Conservation (phyloP, 2,888 invertebrate species). For the Strigamia maritima region DNA sequence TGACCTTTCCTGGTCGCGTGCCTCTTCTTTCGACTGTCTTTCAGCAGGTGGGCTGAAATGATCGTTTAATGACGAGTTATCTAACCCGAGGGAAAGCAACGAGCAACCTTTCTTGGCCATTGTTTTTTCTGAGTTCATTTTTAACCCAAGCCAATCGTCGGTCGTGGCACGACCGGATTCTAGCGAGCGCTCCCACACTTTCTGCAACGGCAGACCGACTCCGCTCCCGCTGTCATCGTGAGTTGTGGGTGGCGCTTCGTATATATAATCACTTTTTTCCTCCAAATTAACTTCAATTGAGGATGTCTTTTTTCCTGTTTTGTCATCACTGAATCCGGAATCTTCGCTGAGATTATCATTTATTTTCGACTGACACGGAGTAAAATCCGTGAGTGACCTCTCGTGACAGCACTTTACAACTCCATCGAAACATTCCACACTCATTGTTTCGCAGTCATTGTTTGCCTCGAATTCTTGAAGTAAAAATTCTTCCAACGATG, state of each 20-base stretch:
- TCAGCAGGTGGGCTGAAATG: too few species aligned
- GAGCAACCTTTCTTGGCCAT: background rate
- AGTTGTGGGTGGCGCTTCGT: background rate
- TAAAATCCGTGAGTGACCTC: background rate
- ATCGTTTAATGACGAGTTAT: constrained; percentile 33
- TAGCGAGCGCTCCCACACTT: constrained; percentile 35
- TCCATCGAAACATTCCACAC: constrained; percentile 5
- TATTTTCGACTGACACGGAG: constrained; percentile 49
- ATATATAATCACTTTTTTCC: background rate
- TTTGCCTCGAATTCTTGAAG: background rate
- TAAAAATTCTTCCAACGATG: background rate
- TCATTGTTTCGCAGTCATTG: background rate
- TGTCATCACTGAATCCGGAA: constrained; percentile 67
- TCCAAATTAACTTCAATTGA: constrained; percentile 41
- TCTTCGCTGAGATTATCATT: constrained; percentile 77
- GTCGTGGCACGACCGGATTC: constrained; percentile 36
- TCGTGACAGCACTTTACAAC: background rate
- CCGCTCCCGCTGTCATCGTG: too few species aligned
- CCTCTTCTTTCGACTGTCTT: too few species aligned
- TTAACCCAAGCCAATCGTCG: constrained; percentile 35
- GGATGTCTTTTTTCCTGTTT: background rate
- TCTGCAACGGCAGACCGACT: background rate
- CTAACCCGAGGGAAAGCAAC: background rate
- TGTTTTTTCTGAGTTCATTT: background rate
- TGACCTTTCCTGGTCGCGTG: background rate